Conservation (phyloP, 2,888 invertebrate species). For the Glomeris marginata region DNA sequence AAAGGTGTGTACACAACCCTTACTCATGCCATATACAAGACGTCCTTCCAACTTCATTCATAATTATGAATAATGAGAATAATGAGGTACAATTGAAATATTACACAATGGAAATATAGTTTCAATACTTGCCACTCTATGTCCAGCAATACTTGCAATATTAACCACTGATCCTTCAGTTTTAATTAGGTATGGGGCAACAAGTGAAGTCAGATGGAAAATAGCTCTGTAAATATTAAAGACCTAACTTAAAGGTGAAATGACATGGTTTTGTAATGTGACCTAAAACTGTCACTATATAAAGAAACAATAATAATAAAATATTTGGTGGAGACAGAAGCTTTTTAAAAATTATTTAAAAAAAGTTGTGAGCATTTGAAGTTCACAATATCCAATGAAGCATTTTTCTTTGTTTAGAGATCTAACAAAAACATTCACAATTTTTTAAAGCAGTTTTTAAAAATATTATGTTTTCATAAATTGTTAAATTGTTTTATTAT, state of each 20-base stretch:
- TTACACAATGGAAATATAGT: neutral
- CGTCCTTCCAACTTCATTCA: conserved; percentile 1
- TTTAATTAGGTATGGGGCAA: conserved; percentile 10
- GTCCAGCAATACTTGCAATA: conserved; percentile 1
- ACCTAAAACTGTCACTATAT: no score
- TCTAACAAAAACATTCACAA: no score
- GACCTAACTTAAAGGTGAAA: no score
- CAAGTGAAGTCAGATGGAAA: conserved; percentile 5
- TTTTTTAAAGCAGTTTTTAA: neutral
- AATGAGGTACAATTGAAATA: neutral
- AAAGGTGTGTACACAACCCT: conserved; percentile 4
- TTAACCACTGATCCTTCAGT: conserved; percentile 7
- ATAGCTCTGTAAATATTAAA: neutral
- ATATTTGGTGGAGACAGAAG: no score
- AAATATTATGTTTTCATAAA: neutral
- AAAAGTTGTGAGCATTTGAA: no score
- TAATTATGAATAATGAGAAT: neutral
- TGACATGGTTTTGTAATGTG: no score
- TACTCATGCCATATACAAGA: conserved; percentile 9
- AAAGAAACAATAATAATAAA: no score
- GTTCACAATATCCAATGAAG: no score
- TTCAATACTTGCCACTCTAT: conserved; percentile 3
- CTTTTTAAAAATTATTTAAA: no score
- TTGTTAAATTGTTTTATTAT: neutral
- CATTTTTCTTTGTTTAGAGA: no score